Evolutionary conservation across 2,797 vertebrate species (phyloP), one percentile per base, ranked within the genome.

Genomic region (Gobio occitaniae): DNA sequence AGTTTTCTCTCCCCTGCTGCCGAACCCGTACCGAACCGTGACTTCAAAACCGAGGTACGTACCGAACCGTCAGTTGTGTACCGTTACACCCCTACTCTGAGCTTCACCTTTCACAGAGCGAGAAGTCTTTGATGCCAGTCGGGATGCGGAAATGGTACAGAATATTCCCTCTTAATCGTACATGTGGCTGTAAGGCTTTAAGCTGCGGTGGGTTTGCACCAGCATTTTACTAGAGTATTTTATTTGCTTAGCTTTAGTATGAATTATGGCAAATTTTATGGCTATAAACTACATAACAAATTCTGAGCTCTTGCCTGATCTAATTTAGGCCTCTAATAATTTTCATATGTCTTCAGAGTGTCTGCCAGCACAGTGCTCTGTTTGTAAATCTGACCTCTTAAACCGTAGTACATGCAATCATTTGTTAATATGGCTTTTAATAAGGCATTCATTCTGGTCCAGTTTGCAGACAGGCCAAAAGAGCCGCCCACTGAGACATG

Each of bases 61-160:
- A 32, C 2, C 32, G 32, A 32, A 32, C 32, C 32, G 32, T 32
- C 32, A 32, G 32, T 32, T 32, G 32, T 32, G 32, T 32, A 32
- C 32, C 32, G 32, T 32, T 32, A 32, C 32, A 32, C 32, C 32
- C 32, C 32, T 32, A 32, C 71, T 70, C 78, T 25, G 19, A 52
- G 38, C 38, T 78, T 66, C 21, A 84, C 87, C 84, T 90, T 89
- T 91, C 90, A 89, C 90, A 93, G 79, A 59, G 56, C 38, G n/a
- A 48, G 44, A 41, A 32, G 36, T 74, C 80, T 61, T 17, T 61
- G 32, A 77, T 69, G 63, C n/a, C 25, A 8, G 17, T 6, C 9
- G 0, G 25, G 78, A 32, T 13, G 16, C 7, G 6, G 50, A 81
- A 70, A 52, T 70, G 48, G 32, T 63, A 44, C 41, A 48, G 54